phyloP scores from a whole-genome alignment of 2,113 vertebrate species.

The Oreochromis niloticus region DNA sequence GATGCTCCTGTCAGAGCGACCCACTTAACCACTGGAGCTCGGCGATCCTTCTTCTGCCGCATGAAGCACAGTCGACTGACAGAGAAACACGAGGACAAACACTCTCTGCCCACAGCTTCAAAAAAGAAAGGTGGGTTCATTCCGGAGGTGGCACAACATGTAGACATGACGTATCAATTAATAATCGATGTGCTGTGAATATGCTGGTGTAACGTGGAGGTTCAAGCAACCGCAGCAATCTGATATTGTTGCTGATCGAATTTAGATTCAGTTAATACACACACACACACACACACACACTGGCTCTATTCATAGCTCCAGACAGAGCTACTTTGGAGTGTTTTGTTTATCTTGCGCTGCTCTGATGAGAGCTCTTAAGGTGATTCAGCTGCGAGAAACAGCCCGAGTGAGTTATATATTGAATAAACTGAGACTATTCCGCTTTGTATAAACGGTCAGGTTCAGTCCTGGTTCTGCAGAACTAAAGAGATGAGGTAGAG shows the following conservation, averaged over 20 bases:
- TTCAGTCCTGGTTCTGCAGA: background rate
- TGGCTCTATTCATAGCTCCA: background rate
- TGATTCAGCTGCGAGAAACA: background rate
- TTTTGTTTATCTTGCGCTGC: background rate
- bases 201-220: background rate
- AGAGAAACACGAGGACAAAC: conserved; percentile 70
- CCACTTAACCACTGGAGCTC: conserved; percentile 74
- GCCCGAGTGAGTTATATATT: background rate
- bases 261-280: background rate
- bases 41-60: conserved; percentile 82
- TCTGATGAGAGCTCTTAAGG: background rate
- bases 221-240: background rate
- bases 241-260: background rate
- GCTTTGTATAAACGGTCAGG: background rate
- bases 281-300: background rate
- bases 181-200: background rate
- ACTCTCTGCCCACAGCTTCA: conserved; percentile 50
- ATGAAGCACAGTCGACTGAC: conserved; percentile 75
- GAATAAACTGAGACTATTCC: background rate
- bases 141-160: background rate
- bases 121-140: conserved; percentile 79
- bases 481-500: background rate
- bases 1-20: conserved; percentile 62
- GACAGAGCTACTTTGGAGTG: background rate
- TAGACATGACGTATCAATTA: background rate